These are phyloP conservation scores for Pararge aegeria DNA, from an alignment of 1,140 invertebrate species.

Conservation along the genomic window DNA sequence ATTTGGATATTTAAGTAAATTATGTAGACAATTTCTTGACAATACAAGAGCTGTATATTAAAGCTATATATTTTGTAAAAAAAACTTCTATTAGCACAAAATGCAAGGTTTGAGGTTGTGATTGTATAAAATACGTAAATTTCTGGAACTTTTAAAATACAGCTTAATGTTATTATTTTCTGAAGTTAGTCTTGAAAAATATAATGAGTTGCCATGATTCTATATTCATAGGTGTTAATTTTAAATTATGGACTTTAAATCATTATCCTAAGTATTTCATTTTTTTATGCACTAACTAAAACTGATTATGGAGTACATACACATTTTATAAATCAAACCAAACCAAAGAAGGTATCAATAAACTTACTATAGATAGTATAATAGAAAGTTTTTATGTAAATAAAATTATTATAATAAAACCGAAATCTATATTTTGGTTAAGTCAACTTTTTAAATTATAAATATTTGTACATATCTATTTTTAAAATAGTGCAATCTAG, in stretches of 20 bases:
- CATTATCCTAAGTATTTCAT: no score
- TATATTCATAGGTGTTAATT: no score
- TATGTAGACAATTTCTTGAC: no score
- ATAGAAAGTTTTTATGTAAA: slow-evolving; percentile 9
- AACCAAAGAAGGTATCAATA: slow-evolving; percentile 23
- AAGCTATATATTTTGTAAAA: neutral
- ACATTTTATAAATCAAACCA: slow-evolving; percentile 5
- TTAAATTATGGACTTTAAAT: no score
- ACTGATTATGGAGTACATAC: neutral
- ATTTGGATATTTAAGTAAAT: no score
- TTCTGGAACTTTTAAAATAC: neutral
- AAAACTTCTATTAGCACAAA: slow-evolving; percentile 34
- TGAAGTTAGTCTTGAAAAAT: no score
- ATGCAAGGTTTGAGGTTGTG: slow-evolving; percentile 42
- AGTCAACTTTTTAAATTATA: slow-evolving; percentile 16
- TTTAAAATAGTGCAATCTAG: slow-evolving; percentile 30
- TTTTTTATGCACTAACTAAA: no score
- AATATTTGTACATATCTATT: slow-evolving; percentile 29
- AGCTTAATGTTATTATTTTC: neutral
- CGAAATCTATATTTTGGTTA: slow-evolving; percentile 10
- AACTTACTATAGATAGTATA: neutral
- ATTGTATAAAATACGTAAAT: slow-evolving; percentile 33
- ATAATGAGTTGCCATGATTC: no score
- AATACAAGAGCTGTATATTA: neutral
- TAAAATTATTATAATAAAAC: neutral